phyloP scores from a whole-genome alignment of 2,888 invertebrate species.

The Netelia inedita region DNA sequence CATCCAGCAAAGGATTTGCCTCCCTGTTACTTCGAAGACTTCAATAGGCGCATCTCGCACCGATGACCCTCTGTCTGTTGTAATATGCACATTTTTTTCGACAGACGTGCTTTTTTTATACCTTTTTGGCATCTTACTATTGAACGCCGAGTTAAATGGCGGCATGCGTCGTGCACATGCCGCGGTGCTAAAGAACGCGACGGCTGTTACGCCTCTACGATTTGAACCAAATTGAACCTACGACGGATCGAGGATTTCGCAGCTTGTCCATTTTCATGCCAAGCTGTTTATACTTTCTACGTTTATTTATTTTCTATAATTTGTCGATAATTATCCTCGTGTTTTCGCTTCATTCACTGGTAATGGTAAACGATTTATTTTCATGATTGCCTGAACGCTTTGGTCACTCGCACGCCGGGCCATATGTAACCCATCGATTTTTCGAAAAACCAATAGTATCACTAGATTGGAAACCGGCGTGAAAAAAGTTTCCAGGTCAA shows the following conservation, averaged over 20 bases:
- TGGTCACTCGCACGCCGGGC: background rate
- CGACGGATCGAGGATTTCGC: constrained; percentile 1
- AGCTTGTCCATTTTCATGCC: constrained; percentile 28
- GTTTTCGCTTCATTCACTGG: background rate
- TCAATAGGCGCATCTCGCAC: constrained; percentile 39
- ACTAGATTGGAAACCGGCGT: too few species aligned
- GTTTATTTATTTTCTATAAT: background rate
- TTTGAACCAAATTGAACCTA: constrained; percentile 32
- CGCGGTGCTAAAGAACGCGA: background rate
- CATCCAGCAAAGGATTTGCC: constrained; percentile 9
- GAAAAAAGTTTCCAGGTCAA: too few species aligned
- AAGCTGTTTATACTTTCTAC: background rate
- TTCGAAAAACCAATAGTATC: too few species aligned
- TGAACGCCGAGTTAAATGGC: constrained; percentile 34
- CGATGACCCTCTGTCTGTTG: background rate
- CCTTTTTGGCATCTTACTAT: constrained; percentile 24
- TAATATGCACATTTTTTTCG: constrained; percentile 24
- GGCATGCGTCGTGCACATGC: constrained; percentile 45
- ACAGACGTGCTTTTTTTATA: constrained; percentile 19
- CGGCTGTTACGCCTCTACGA: background rate
- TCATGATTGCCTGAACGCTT: background rate
- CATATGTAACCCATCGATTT: too few species aligned
- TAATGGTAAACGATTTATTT: background rate
- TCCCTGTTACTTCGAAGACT: constrained; percentile 17
- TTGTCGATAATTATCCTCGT: background rate